Percentiles rank a stretch among this genome's conserved stretches.
Conservation (phyloP, 2,113 vertebrate species). For the Alces alces region DNA sequence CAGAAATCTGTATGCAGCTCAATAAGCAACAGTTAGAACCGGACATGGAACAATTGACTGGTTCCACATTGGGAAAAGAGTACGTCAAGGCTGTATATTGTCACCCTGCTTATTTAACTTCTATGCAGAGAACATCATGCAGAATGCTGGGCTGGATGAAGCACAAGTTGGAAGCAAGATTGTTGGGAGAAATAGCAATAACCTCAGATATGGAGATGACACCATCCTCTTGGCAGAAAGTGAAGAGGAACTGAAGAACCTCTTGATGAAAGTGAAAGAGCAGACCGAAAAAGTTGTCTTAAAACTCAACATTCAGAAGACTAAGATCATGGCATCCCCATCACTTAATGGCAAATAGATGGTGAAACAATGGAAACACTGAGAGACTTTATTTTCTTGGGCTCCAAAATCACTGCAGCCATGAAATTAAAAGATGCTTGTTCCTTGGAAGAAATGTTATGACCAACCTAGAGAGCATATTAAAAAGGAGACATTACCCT, state of each 20-base stretch:
- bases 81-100: not conserved
- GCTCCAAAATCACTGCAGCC: not conserved
- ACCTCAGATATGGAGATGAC: not conserved
- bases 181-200: not conserved
- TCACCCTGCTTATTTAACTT: not conserved
- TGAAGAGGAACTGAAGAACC: not conserved
- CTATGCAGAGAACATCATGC: not conserved
- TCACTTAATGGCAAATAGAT: not conserved
- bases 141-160: rapidly evolving
- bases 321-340: not conserved
- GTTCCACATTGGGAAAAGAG: not conserved
- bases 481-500: not conserved
- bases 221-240: not conserved
- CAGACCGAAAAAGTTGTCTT: not conserved
- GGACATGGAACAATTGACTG: not conserved
- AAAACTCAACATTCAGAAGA: not conserved
- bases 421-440: not conserved
- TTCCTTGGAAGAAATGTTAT: not conserved
- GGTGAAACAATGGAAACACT: not conserved
- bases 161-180: not conserved
- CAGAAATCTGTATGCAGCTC: not conserved
- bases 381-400: not conserved
- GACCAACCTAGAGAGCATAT: not conserved
- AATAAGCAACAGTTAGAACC: not conserved
- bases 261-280: not conserved